Conservation (phyloP, 2,888 invertebrate species). For the Metallyticus violacea region DNA sequence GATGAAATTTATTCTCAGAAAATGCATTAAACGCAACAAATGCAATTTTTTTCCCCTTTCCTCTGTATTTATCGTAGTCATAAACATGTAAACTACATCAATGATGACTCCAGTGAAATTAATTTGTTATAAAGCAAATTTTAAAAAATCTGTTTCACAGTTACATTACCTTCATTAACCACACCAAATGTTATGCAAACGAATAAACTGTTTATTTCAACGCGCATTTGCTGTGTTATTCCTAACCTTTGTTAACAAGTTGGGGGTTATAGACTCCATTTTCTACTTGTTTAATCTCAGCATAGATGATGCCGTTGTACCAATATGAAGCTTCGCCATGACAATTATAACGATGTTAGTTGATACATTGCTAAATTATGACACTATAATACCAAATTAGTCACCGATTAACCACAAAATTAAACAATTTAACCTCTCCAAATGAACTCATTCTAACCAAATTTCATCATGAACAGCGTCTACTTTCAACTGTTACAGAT, state of each 20-base stretch:
- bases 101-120: background rate
- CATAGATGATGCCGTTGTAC: background rate
- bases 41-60: background rate
- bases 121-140: no score
- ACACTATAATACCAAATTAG: background rate
- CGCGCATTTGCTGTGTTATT: background rate
- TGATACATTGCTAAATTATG: background rate
- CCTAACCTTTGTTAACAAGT: conserved; percentile 14
- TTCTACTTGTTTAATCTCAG: conserved; percentile 15
- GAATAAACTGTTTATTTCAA: background rate
- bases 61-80: background rate
- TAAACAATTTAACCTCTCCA: conserved; percentile 34
- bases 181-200: background rate
- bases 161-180: background rate
- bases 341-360: background rate
- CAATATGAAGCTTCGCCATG: background rate
- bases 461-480: conserved; percentile 46
- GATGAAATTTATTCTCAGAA: background rate
- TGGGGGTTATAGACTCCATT: conserved; percentile 14
- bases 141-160: background rate
- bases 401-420: background rate
- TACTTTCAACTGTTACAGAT: conserved; percentile 41
- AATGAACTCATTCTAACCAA: conserved; percentile 49
- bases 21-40: background rate
- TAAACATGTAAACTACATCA: background rate